These are phyloP conservation scores for Babylonia areolata DNA, from an alignment of 1,140 invertebrate genomes.

Conservation along the genomic window DNA sequence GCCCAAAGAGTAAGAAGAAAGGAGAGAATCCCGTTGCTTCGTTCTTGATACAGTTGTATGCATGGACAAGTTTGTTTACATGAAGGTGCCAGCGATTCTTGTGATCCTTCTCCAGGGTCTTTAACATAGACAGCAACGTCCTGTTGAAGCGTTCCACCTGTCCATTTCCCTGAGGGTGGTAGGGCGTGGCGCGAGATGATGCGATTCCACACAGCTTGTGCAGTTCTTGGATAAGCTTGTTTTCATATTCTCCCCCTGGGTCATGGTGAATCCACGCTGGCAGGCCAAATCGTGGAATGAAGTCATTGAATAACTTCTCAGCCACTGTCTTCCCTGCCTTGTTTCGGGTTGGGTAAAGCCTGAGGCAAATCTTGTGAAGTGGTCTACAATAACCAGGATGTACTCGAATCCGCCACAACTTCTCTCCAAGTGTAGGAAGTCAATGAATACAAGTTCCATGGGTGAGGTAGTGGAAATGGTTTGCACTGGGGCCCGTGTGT, in stretches of 20 bases:
- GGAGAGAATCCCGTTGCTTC: too few relatives aligned
- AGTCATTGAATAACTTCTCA: slow-evolving; percentile 36
- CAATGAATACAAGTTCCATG: slow-evolving; percentile 38
- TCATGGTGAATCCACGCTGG: slow-evolving; percentile 46
- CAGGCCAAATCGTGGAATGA: slow-evolving; percentile 47
- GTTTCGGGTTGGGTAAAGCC: slow-evolving; percentile 40
- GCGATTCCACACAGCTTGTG: slow-evolving; percentile 34
- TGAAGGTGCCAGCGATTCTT: too few relatives aligned
- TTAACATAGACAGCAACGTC: too few relatives aligned
- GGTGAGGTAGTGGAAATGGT: slow-evolving; percentile 39
- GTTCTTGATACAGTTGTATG: too few relatives aligned
- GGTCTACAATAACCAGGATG: slow-evolving; percentile 45
- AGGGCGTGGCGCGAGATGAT: too few relatives aligned
- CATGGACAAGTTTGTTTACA: too few relatives aligned
- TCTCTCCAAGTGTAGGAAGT: slow-evolving; percentile 40
- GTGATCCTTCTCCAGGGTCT: too few relatives aligned
- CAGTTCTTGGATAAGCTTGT: slow-evolving; percentile 40
- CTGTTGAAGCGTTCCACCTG: too few relatives aligned
- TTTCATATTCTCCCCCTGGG: slow-evolving; percentile 51
- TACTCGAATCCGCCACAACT: slow-evolving; percentile 43
- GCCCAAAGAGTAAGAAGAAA: too few relatives aligned
- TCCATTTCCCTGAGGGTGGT: too few relatives aligned
- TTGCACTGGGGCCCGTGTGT: slow-evolving; percentile 40
- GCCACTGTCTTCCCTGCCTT: slow-evolving; percentile 40
- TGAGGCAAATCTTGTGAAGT: slow-evolving; percentile 46